phyloP scores from a whole-genome alignment of 2,888 invertebrate species.

The Tipula lateralis region DNA sequence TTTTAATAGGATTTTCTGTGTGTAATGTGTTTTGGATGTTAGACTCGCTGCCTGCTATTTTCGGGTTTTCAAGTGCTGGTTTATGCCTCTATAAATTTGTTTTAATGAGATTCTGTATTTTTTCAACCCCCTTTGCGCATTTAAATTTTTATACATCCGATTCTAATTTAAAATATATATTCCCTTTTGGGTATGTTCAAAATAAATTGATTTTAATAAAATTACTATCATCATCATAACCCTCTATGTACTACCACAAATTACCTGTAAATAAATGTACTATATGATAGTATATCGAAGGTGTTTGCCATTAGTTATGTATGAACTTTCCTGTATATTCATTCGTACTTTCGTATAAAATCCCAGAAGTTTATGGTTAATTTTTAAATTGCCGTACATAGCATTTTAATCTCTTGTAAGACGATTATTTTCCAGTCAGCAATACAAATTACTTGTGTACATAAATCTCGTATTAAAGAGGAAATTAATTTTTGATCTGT shows the following conservation, averaged over 20 bases:
- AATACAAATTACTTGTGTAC: too few species aligned
- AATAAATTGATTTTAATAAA: not conserved
- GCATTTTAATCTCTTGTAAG: too few species aligned
- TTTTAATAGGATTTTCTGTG: not conserved
- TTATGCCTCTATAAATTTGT: not conserved
- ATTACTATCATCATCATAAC: not conserved
- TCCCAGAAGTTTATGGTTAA: too few species aligned
- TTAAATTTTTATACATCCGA: not conserved
- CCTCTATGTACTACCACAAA: not conserved
- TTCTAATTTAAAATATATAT: not conserved
- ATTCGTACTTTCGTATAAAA: too few species aligned
- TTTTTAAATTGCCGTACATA: too few species aligned
- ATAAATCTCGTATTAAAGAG: too few species aligned
- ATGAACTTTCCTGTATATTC: not conserved
- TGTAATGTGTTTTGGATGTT: not conserved
- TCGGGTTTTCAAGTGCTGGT: not conserved
- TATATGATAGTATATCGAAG: not conserved
- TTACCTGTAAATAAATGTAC: not conserved
- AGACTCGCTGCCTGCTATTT: not conserved
- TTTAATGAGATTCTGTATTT: not conserved
- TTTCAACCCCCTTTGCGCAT: not conserved
- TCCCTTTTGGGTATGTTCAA: not conserved
- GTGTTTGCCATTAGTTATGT: not conserved
- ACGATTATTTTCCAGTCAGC: too few species aligned
- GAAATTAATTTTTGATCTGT: too few species aligned